Base-by-base conservation (phyloP, 2,797 vertebrate genomes). In the Neosilurus hyrtlii region DNA sequence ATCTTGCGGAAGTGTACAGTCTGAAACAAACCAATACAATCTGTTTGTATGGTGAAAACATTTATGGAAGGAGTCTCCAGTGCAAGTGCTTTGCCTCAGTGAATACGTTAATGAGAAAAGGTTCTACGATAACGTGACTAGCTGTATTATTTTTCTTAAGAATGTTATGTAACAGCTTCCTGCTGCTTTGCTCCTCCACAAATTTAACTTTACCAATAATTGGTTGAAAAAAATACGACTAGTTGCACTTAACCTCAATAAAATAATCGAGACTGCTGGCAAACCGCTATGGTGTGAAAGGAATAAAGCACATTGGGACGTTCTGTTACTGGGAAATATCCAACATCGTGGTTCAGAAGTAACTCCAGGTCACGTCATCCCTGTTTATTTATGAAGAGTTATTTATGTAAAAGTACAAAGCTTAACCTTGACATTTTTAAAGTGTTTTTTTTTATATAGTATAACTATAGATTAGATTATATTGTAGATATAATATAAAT, bases 51-150 rank as follows among this genome's bases (percentile, higher is more conserved):
- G 24, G 62, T 16, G 63, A 49, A 12, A 9, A 70, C 22, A 0
- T 72, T 57, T 10, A 14, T 59, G 26, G 54, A 35, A 75, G 72
- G 52, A 75, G 72, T 56, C 72, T 74, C 51, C 26, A 18, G 49
- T 54, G 3, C 24, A 7, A 54, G 24, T 6, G 35, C 9, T 70
- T n/a, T 0, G 35, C 20, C 66, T 10, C 35, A 68, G 2, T 20
- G 18, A 67, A 35, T 0, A 7, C 0, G n/a, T 54, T 72, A 16
- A 43, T 43, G 43, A 8, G 43, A 43, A 43, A 43, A 43, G 6
- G 62, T 15, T 65, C 15, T 26, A 14, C 62, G 7, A 14, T 2
- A 14, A 62, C 59, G 3, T 62, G 62, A 24, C 62, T 6, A 5
- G 4, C n/a, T 26, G 16, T 18, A 18, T 43, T 43, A 43, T 43